Percentiles rank a stretch among this genome's conserved stretches.
Conservation (phyloP, 2,888 invertebrate genomes). For the Stenolophus ochropezus region DNA sequence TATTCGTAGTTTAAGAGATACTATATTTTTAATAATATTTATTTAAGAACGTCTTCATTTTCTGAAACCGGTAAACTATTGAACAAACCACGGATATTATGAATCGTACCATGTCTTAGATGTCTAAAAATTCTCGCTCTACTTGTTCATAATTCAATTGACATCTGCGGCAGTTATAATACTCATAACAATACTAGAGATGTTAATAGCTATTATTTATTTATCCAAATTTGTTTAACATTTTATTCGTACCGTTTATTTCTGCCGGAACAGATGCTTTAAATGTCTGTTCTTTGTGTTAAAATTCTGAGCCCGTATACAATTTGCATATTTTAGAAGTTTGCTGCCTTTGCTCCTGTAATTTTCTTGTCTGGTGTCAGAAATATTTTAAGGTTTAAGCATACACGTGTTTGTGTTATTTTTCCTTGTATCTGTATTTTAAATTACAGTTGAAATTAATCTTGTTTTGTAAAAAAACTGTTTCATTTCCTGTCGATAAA, state of each 20-base stretch:
- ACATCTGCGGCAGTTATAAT: too few species aligned
- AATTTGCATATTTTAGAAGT: constrained; percentile 24
- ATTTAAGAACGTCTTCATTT: too few species aligned
- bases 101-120: too few species aligned
- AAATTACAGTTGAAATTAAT: neutral
- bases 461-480: neutral
- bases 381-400: neutral
- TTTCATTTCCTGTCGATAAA: neutral
- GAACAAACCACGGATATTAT: too few species aligned
- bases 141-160: too few species aligned
- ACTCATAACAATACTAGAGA: too few species aligned
- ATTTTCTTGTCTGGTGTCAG: constrained; percentile 1
- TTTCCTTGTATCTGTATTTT: neutral
- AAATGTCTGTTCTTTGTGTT: neutral
- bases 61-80: too few species aligned
- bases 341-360: neutral
- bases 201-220: too few species aligned
- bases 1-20: too few species aligned
- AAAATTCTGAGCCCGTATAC: constrained; percentile 19
- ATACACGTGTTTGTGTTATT: neutral
- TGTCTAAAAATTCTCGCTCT: too few species aligned
- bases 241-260: neutral
- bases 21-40: too few species aligned
- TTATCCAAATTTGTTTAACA: neutral
- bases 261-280: neutral